phyloP scores from a whole-genome alignment of 2,113 vertebrate species.

The Channa maculata region DNA sequence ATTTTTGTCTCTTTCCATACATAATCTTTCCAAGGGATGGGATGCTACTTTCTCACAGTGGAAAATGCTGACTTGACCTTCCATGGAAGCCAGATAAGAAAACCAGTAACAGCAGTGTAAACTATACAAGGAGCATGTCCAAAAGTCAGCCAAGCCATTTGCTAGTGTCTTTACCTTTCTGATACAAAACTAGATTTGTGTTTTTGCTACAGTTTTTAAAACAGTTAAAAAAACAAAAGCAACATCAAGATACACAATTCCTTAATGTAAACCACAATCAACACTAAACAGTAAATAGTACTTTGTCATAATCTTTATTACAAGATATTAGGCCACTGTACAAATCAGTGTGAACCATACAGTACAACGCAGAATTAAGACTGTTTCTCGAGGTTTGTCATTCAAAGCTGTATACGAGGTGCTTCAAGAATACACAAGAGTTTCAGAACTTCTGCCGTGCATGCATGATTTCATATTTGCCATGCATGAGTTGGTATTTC shows the following conservation, averaged over 20 bases:
- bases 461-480: conserved; percentile 81
- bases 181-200: conserved; percentile 76
- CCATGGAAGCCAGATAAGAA: conserved; percentile 57
- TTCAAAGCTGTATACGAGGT: conserved; percentile 83
- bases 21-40: conserved; percentile 47
- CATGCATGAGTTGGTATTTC: conserved; percentile 85
- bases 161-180: conserved; percentile 54
- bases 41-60: conserved; percentile 71
- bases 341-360: conserved; percentile 82
- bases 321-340: conserved; percentile 84
- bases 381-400: conserved; percentile 83
- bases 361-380: conserved; percentile 82
- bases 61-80: conserved; percentile 66
- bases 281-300: conserved; percentile 77
- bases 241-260: conserved; percentile 66
- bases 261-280: conserved; percentile 70
- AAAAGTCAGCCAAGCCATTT: conserved; percentile 55
- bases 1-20: conserved; percentile 28
- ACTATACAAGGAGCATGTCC: conserved; percentile 66
- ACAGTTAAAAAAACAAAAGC: conserved; percentile 56
- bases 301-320: conserved; percentile 84
- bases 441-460: conserved; percentile 77
- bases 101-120: conserved; percentile 62
- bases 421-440: conserved; percentile 80
- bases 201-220: conserved; percentile 72